Percentiles rank a stretch among this genome's conserved stretches.
Conservation (phyloP, 92 coral and sea anemone species). For the Pocillopora meandrina region DNA sequence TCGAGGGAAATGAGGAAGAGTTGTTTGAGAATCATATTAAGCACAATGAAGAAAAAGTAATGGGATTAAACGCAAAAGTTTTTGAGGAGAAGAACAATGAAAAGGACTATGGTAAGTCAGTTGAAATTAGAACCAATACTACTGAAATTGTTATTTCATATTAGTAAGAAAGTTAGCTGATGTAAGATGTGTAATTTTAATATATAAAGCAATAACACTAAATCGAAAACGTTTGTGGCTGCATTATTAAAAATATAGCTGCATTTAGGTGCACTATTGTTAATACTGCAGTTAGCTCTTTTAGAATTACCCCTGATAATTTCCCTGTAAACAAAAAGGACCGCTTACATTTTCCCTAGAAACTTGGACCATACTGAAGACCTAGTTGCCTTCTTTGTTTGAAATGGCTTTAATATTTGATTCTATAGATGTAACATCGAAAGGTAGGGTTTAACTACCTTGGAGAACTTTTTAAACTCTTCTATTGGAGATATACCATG, state of each 20-base stretch:
- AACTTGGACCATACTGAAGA: neutral
- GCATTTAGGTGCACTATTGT: neutral
- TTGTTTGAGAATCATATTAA: too few species aligned
- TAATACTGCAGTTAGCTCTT: too few species aligned
- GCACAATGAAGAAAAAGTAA: neutral
- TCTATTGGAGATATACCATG: slow-evolving; percentile 25
- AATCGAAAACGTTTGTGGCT: neutral
- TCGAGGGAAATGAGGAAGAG: neutral
- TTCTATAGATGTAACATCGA: neutral
- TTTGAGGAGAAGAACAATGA: neutral
- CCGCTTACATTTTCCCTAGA: neutral
- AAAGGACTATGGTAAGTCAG: neutral
- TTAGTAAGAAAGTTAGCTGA: neutral
- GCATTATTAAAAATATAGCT: neutral
- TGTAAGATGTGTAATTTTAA: neutral
- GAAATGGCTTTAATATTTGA: too few species aligned
- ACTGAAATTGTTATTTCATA: neutral
- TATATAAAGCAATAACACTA: too few species aligned
- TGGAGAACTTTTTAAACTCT: slow-evolving; percentile 11
- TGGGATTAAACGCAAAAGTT: neutral
- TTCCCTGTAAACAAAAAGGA: neutral
- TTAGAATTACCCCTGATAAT: too few species aligned
- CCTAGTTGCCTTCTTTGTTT: neutral
- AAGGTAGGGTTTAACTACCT: slow-evolving; percentile 10
- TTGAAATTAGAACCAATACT: neutral